Evolutionary conservation across 2,888 invertebrate genomes (phyloP).

Genomic region (Troides aeacus): DNA sequence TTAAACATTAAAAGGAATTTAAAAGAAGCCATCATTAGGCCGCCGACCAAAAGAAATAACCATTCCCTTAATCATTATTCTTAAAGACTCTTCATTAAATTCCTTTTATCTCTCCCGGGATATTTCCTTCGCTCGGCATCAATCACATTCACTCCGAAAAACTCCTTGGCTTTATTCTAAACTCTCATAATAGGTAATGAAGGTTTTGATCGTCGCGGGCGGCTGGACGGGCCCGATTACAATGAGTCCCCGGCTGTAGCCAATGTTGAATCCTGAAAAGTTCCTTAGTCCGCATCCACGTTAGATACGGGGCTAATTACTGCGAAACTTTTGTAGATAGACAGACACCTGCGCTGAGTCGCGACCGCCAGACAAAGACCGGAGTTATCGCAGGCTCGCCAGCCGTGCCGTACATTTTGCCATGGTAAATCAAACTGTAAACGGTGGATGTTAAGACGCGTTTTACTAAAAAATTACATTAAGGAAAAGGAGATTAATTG

Average conservation of each 20-base stretch:
- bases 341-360: constrained; percentile 78
- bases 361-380: constrained; percentile 73
- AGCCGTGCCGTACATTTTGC: constrained; percentile 51
- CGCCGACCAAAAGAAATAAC: constrained; percentile 76
- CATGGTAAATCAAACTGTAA: constrained; percentile 55
- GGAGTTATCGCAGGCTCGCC: constrained; percentile 74
- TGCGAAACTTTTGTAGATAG: constrained; percentile 77
- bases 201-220: constrained; percentile 72
- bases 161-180: constrained; percentile 80
- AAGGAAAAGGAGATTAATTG: constrained; percentile 53
- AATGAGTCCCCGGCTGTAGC: constrained; percentile 73
- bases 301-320: constrained; percentile 78
- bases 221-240: constrained; percentile 75
- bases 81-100: constrained; percentile 80
- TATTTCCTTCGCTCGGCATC: constrained; percentile 77
- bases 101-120: constrained; percentile 79
- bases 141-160: constrained; percentile 79
- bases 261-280: constrained; percentile 75
- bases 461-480: constrained; percentile 40
- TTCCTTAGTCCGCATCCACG: constrained; percentile 71
- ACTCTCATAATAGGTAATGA: constrained; percentile 81
- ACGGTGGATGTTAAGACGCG: constrained; percentile 40
- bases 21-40: constrained; percentile 75
- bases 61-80: constrained; percentile 79
- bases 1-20: constrained; percentile 70